Evolutionary conservation across 30 jellyfish, hydroid and myxozoan genomes (phyloP).

Genomic region (Rhopilema esculentum): DNA sequence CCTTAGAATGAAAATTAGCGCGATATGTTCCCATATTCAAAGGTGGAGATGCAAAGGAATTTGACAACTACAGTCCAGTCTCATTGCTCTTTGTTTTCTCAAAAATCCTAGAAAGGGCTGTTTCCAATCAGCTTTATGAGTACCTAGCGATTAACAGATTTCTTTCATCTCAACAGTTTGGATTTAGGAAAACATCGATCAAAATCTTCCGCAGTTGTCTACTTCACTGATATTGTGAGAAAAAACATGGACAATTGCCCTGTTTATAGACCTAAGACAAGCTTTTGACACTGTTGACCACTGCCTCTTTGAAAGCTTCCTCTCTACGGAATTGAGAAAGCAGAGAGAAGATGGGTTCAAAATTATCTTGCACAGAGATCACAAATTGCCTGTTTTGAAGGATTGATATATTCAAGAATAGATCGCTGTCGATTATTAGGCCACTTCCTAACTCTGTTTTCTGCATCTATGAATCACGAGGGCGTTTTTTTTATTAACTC

Average conservation of each 20-base stretch:
- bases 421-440: too few relatives aligned
- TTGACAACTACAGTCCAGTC: constrained; percentile 80
- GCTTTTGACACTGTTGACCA: constrained; percentile 69
- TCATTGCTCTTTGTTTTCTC: too few relatives aligned
- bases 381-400: constrained; percentile 7
- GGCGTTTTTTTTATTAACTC: too few relatives aligned
- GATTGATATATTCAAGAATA: too few relatives aligned
- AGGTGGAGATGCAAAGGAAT: constrained; percentile 64
- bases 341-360: constrained; percentile 33
- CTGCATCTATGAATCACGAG: too few relatives aligned
- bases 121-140: constrained; percentile 61
- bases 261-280: constrained; percentile 19
- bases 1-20: constrained; percentile 70
- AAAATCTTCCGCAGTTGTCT: constrained; percentile 61
- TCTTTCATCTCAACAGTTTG: constrained; percentile 73
- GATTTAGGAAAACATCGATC: constrained; percentile 68
- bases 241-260: constrained; percentile 64
- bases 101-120: constrained; percentile 63
- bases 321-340: constrained; percentile 18
- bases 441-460: too few relatives aligned
- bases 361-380: constrained; percentile 12
- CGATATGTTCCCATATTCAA: constrained; percentile 65
- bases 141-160: constrained; percentile 42
- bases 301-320: constrained; percentile 7
- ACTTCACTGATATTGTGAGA: constrained; percentile 63